Percentiles rank a stretch among this genome's conserved stretches.
These are phyloP conservation scores for Furcula furcula DNA, from an alignment of 2,888 invertebrate genomes.

Conservation along the genomic window DNA sequence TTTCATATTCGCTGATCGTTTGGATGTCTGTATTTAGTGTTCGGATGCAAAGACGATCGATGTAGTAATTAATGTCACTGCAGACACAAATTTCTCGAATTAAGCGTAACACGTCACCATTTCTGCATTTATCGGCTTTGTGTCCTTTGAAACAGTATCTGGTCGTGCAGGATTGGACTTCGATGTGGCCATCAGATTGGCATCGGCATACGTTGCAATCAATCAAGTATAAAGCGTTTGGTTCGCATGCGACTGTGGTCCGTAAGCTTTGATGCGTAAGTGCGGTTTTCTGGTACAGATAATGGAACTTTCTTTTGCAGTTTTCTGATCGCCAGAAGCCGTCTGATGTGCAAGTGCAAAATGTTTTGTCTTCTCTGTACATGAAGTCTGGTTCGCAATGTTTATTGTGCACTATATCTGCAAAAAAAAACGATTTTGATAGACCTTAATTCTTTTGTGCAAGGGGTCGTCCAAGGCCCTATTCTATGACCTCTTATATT, in stretches of 20 bases:
- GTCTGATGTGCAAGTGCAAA: conserved; percentile 42
- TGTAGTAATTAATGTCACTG: conserved; percentile 43
- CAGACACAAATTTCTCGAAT: conserved; percentile 45
- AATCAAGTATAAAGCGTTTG: conserved; percentile 35
- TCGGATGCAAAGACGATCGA: conserved; percentile 44
- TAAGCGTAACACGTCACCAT: conserved; percentile 43
- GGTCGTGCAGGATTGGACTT: conserved; percentile 38
- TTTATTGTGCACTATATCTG: no score
- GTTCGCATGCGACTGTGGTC: conserved; percentile 38
- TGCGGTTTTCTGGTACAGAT: conserved; percentile 20
- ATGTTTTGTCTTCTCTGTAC: conserved; percentile 35
- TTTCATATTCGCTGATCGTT: conserved; percentile 15
- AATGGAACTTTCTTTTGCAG: conserved; percentile 37
- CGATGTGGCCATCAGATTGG: conserved; percentile 24
- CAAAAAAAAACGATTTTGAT: no score
- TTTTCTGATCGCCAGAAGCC: conserved; percentile 46
- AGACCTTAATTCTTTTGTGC: no score
- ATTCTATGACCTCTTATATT: no score
- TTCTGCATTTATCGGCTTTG: conserved; percentile 41
- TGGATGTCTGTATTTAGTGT: conserved; percentile 29
- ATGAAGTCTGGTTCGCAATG: conserved; percentile 33
- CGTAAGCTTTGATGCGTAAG: conserved; percentile 11
- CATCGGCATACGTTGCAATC: conserved; percentile 57
- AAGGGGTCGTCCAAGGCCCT: no score
- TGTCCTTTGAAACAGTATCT: conserved; percentile 34